Evolutionary conservation across 2,113 vertebrate species (phyloP).

Genomic region (Amblyornis subalaris): DNA sequence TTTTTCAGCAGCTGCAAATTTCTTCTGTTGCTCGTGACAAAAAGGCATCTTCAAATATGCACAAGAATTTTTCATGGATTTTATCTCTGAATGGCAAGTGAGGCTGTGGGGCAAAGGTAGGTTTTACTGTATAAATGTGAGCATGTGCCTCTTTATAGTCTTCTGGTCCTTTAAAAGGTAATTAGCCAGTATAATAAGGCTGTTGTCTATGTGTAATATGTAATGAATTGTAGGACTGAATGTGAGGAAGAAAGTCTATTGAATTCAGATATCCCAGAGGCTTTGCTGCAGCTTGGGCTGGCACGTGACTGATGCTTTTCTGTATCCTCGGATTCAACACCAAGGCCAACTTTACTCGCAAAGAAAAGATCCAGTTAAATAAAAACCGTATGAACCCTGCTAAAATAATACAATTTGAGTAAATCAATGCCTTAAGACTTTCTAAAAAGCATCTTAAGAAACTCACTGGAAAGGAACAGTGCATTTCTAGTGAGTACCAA

Average conservation of each 20-base stretch:
- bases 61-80: neutral
- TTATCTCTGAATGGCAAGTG: neutral
- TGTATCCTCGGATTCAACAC: neutral
- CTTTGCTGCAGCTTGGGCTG: neutral
- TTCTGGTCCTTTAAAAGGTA: neutral
- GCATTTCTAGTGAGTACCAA: neutral
- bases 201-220: neutral
- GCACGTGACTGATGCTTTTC: neutral
- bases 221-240: neutral
- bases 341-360: neutral
- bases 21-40: neutral
- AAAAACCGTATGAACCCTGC: neutral
- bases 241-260: neutral
- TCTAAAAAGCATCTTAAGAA: neutral
- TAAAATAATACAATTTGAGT: conserved; percentile 3
- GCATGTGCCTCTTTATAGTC: neutral
- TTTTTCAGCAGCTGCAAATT: conserved; percentile 4
- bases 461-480: neutral
- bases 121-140: neutral
- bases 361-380: conserved; percentile 11
- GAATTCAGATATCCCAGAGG: neutral
- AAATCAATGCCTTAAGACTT: neutral
- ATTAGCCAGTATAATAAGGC: neutral
- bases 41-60: neutral
- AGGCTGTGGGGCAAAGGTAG: neutral